Evolutionary conservation across 1,140 invertebrate genomes (phyloP).

Genomic region (Tenebrio molitor): DNA sequence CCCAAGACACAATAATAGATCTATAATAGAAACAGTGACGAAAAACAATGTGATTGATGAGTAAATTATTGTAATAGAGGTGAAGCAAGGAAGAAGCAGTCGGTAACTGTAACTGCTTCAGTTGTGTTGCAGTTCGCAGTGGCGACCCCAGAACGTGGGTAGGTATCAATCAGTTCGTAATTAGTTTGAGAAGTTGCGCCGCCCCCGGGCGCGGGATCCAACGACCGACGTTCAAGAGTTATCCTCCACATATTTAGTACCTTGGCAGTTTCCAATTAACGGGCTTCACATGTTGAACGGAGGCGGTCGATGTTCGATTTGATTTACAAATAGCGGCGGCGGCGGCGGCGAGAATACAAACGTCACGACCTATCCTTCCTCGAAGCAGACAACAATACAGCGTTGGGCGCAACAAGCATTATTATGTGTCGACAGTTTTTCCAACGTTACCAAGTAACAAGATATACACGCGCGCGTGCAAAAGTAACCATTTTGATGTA

Average conservation of each 20-base stretch:
- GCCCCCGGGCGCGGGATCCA: constrained; percentile 35
- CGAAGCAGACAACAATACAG: constrained; percentile 5
- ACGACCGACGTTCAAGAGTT: constrained; percentile 47
- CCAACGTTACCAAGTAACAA: constrained; percentile 40
- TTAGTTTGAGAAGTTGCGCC: constrained; percentile 51
- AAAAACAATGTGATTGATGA: no score
- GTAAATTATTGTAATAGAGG: no score
- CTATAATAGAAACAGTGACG: no score
- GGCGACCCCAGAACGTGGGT: neutral
- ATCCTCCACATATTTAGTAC: constrained; percentile 49
- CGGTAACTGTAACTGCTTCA: no score
- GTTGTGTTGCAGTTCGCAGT: no score
- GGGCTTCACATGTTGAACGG: constrained; percentile 24
- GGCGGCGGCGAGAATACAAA: constrained; percentile 8
- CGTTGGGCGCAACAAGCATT: constrained; percentile 24
- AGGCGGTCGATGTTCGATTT: constrained; percentile 10
- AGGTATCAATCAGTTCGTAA: constrained; percentile 50
- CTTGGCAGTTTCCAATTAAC: constrained; percentile 50
- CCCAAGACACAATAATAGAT: no score
- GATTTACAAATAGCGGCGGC: constrained; percentile 12
- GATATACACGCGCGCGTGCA: constrained; percentile 41
- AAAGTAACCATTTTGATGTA: constrained; percentile 48
- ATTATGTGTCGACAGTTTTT: no score
- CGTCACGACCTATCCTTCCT: neutral
- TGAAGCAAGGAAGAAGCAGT: no score